Percentiles rank a stretch among this genome's conserved stretches.
Conservation (phyloP, 2,797 vertebrate genomes). For the Aselliscus stoliczkanus region DNA sequence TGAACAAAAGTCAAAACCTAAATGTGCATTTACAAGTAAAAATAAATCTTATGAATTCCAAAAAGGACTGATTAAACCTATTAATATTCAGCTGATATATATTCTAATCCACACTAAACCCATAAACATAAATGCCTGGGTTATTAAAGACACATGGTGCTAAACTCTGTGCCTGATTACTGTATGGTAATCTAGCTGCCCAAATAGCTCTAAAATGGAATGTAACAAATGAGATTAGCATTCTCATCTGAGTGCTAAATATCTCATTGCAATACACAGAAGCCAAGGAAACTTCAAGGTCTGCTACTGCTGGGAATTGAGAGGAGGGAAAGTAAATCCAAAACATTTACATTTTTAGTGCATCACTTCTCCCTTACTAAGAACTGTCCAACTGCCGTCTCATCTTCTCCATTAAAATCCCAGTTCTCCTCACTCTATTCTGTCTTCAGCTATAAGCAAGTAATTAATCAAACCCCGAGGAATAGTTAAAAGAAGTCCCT, state of each 20-base stretch:
- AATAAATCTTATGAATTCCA: background rate
- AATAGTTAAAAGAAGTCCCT: constrained; percentile 15
- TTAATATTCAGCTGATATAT: constrained; percentile 17
- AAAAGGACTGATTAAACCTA: background rate
- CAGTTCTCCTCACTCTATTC: constrained; percentile 16
- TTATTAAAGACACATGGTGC: background rate
- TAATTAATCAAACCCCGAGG: constrained; percentile 48
- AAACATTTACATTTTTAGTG: constrained; percentile 28
- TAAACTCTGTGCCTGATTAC: constrained; percentile 9
- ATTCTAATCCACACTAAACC: constrained; percentile 8
- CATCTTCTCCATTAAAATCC: constrained; percentile 44
- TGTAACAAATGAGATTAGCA: constrained; percentile 64
- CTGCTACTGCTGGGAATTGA: background rate
- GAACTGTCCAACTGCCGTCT: background rate
- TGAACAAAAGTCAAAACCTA: background rate
- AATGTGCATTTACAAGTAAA: background rate
- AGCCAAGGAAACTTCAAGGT: constrained; percentile 55
- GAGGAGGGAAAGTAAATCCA: background rate
- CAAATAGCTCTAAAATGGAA: constrained; percentile 73
- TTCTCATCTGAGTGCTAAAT: constrained; percentile 41
- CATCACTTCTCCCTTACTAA: background rate
- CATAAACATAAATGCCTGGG: background rate
- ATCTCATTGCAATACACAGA: constrained; percentile 49
- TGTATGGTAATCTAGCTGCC: constrained; percentile 64
- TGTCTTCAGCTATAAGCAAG: constrained; percentile 61